Evolutionary conservation across 2,797 vertebrate species (phyloP), one percentile per base, ranked within the genome.

Genomic region (Xiphophorus birchmanni): DNA sequence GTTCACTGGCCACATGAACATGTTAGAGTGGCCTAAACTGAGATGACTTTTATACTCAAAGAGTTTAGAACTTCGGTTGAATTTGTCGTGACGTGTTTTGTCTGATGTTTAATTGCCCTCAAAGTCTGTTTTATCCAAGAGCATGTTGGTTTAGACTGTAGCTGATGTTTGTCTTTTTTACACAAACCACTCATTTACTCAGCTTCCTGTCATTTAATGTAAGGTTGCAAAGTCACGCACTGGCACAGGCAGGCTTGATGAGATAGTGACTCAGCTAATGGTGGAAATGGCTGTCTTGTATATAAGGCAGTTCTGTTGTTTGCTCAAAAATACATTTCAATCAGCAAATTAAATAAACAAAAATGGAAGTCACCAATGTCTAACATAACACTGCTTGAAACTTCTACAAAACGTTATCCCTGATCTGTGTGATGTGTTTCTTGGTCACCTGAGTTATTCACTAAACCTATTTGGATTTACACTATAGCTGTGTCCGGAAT

Each of bases 211-310:
- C 63, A 75, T 74, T 52, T 0, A 3, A 26, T 29, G 35, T 44
- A 44, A 71, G 67, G 26, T 44, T 54, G 73, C 32, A 74, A 52
- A 37, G 73, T 74, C 73, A 74, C 48, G 32, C 48, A 74, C 67
- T 71, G 67, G 40, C 40, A 6, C 21, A 69, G 65, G 37, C 65
- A 23, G 18, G 37, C 37, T 69, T 69, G 65, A 69, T 42, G 65
- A 71, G 48, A 37, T 26, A 40, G 73, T 74, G 48, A 54, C 48
- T 74, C 21, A 35, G 5, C 35, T 52, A 23, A 37, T 23, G 29
- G 18, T 54, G 35, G 21, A 56, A 40, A 74, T 54, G 50, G 5
- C 21, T 56, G 35, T 54, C 73, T 54, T 74, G 29, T 35, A 37
- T 50, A 52, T 45, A 71, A 40, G 15, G 10, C 37, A 69, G 10